phyloP scores from a whole-genome alignment of 2,113 vertebrate species.

The Dissostichus mawsoni region DNA sequence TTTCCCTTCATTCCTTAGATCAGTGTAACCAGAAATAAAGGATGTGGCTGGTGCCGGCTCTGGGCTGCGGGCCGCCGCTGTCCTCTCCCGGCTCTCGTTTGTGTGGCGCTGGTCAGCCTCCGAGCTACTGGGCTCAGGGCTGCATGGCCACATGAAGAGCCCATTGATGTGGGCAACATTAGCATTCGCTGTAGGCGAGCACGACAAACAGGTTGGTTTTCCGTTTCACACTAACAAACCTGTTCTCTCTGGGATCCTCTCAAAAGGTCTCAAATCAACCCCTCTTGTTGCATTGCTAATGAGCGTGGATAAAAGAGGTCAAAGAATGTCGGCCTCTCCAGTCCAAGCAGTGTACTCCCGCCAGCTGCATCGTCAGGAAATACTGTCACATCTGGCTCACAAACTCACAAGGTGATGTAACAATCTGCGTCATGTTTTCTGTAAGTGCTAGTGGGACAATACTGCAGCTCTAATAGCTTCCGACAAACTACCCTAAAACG shows the following conservation, averaged over 20 bases:
- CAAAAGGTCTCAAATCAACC: slow-evolving; percentile 62
- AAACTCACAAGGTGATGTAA: slow-evolving; percentile 62
- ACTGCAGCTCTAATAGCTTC: slow-evolving; percentile 47
- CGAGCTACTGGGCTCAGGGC: slow-evolving; percentile 53
- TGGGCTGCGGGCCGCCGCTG: slow-evolving; percentile 50
- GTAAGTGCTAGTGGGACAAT: slow-evolving; percentile 21
- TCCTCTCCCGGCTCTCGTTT: slow-evolving; percentile 60
- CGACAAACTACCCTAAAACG: slow-evolving; percentile 53
- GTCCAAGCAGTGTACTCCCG: slow-evolving; percentile 37
- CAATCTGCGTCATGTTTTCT: slow-evolving; percentile 57
- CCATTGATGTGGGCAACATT: slow-evolving; percentile 80
- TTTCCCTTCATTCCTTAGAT: slow-evolving; percentile 69
- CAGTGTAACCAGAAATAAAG: slow-evolving; percentile 76
- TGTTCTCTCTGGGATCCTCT: slow-evolving; percentile 65
- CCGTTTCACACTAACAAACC: slow-evolving; percentile 65
- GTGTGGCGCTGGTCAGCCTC: slow-evolving; percentile 62
- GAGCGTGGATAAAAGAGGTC: slow-evolving; percentile 68
- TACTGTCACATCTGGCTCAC: slow-evolving; percentile 60
- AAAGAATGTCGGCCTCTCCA: slow-evolving; percentile 56
- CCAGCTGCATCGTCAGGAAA: slow-evolving; percentile 49
- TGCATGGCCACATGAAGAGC: slow-evolving; percentile 66
- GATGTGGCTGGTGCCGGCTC: slow-evolving; percentile 58
- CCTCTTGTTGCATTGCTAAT: slow-evolving; percentile 70
- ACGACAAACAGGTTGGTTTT: slow-evolving; percentile 73
- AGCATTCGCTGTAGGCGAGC: slow-evolving; percentile 72